Base-by-base conservation (phyloP, 2,113 vertebrate genomes). In the Saimiri boliviensis region DNA sequence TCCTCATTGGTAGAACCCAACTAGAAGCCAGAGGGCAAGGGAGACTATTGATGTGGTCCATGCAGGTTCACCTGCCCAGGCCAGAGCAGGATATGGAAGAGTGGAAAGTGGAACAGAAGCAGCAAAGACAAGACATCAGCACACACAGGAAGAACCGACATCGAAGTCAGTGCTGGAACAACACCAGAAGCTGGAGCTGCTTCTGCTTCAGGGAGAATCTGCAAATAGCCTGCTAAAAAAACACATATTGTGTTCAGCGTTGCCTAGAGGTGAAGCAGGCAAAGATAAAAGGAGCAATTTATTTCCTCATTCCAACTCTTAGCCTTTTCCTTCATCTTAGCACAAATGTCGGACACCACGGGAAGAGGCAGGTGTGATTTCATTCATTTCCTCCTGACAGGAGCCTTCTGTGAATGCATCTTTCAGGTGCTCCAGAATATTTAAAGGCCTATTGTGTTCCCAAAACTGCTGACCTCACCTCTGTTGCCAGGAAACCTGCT, bases 401-500 rank as follows among this genome's bases (percentile, higher is more conserved):
- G 40, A 95, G 21, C 19, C 45, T 76, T 91, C 74, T 37, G 0
- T n/a, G 68, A 93, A 60, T 10, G 6, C 83, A 35, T 19, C 80
- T 35, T 97, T 71, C 66, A 82, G 94, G 42, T 76, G 21, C 90
- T 93, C 45, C 52, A 40, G 58, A 80, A 79, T 80, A 86, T 42
- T 47, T 37, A 89, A 95, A 93, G 92, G 70, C 60, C 91, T 74
- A 6, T 27, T 73, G 81, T 89, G 60, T 71, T 91, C 30, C 73
- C 56, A 95, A 81, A 91, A 93, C 66, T 80, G 32, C 95, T 89
- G 79, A 37, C 56, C 52, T 96, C 93, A 54, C 0, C 4, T 71
- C 56, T 89, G 87, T 76, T 92, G 77, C 93, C 91, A 93, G 76
- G 89, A 97, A 91, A 93, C 71, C 45, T 96, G 60, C 81, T 35